phyloP scores from a whole-genome alignment of 2,797 vertebrate species.

The Choloepus didactylus region DNA sequence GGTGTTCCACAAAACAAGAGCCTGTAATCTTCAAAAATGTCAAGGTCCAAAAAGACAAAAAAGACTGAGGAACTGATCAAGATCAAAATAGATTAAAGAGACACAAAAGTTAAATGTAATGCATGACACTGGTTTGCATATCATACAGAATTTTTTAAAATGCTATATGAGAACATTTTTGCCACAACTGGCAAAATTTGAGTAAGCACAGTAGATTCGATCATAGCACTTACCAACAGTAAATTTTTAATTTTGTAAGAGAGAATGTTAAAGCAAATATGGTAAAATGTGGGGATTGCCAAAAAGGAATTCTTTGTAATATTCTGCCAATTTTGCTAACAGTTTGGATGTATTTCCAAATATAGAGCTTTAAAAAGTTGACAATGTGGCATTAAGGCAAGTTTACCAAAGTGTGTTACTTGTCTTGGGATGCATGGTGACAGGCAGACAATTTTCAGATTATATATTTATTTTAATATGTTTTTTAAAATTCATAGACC shows the following conservation, averaged over 20 bases:
- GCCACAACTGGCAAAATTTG: neutral
- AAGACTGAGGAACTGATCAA: neutral
- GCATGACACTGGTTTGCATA: neutral
- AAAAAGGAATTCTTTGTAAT: neutral
- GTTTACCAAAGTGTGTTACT: neutral
- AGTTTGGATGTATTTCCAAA: slow-evolving; percentile 12
- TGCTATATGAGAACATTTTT: neutral
- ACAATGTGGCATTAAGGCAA: neutral
- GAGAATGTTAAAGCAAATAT: neutral
- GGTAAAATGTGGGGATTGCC: neutral
- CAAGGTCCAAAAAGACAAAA: neutral
- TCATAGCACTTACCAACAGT: neutral
- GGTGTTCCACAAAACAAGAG: neutral
- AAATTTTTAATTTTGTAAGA: slow-evolving; percentile 21
- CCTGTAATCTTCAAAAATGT: neutral
- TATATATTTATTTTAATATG: neutral
- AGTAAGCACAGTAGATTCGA: neutral
- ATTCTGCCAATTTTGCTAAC: neutral
- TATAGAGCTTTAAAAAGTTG: neutral
- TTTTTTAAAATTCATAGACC: neutral
- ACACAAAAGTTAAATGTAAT: neutral
- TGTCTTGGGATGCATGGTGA: neutral
- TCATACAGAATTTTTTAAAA: neutral
- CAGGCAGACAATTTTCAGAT: neutral
- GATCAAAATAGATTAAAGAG: neutral